These are phyloP conservation scores for Cariama cristata DNA, from an alignment of 2,113 vertebrate species.

Conservation along the genomic window DNA sequence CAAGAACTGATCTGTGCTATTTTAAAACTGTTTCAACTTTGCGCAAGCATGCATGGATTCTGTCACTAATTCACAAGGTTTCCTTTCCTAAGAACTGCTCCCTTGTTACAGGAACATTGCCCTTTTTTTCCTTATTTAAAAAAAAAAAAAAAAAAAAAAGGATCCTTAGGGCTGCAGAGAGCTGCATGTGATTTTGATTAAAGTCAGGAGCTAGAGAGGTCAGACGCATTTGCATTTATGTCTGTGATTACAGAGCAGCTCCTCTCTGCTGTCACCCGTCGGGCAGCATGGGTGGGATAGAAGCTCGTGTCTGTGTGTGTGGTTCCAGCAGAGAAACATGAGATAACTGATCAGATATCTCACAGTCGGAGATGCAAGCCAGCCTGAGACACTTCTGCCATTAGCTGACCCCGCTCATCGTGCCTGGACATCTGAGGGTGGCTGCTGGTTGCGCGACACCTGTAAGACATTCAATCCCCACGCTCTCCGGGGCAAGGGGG, in stretches of 20 bases:
- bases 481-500: accelerated
- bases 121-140: background rate
- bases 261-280: accelerated
- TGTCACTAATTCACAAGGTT: background rate
- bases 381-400: background rate
- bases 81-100: background rate
- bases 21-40: background rate
- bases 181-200: background rate
- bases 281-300: background rate
- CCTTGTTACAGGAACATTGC: background rate
- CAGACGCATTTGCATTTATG: background rate
- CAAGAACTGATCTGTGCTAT: background rate
- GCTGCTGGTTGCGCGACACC: background rate
- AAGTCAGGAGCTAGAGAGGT: background rate
- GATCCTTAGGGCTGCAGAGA: background rate
- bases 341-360: background rate
- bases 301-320: background rate
- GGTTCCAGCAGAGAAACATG: background rate
- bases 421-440: accelerated
- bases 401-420: background rate
- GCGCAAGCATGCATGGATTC: background rate
- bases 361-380: background rate
- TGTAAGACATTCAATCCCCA: background rate
- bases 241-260: background rate
- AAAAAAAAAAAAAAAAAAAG: no score